Conservation (phyloP, 2,888 invertebrate genomes). For the Tenthredo livida region DNA sequence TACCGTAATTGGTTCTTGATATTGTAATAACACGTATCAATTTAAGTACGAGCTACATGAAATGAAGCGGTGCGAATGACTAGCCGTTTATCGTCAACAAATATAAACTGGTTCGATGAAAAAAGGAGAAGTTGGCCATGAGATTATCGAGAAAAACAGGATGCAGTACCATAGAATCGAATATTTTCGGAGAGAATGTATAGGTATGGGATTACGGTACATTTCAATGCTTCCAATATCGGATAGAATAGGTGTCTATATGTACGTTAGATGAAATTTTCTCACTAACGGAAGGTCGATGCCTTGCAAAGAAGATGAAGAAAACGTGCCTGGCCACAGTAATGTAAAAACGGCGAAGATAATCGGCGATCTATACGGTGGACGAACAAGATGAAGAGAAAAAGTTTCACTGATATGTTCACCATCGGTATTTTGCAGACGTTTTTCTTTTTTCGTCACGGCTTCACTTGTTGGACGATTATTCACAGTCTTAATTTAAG, state of each 20-base stretch:
- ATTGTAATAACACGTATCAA: neutral
- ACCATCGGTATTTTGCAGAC: neutral
- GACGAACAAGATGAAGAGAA: neutral
- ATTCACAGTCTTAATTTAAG: neutral
- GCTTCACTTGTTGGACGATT: neutral
- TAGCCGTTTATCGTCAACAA: neutral
- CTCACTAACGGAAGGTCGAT: neutral
- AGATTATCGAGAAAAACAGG: neutral
- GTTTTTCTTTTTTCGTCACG: neutral
- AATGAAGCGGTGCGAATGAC: neutral
- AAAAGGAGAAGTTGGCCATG: neutral
- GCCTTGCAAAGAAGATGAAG: slow-evolving; percentile 15
- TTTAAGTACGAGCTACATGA: neutral
- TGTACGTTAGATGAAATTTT: neutral
- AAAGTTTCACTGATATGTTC: slow-evolving; percentile 9
- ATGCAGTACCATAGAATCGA: neutral
- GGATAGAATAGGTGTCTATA: neutral
- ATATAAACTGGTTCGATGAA: neutral
- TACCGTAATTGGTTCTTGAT: neutral
- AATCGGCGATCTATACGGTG: slow-evolving; percentile 10
- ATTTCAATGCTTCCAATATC: neutral
- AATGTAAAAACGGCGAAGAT: slow-evolving; percentile 18
- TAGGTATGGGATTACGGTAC: neutral
- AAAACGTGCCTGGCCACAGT: neutral
- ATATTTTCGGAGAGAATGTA: neutral